phyloP scores from a whole-genome alignment of 2,888 invertebrate species.

The Acanthosepion esculentum region DNA sequence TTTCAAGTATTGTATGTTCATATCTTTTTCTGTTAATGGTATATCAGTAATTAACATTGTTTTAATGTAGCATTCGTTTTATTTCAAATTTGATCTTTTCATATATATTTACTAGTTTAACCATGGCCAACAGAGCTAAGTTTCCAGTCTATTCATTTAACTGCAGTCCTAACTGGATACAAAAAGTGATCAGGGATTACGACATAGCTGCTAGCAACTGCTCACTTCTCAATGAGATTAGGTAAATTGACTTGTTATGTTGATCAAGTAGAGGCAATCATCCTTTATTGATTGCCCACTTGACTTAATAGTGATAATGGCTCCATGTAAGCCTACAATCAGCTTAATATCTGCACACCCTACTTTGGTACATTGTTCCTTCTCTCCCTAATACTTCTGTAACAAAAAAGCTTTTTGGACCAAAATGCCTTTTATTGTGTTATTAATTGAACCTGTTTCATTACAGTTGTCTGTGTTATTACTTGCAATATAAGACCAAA shows the following conservation, averaged over 20 bases:
- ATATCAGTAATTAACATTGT: not conserved
- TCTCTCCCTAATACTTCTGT: not conserved
- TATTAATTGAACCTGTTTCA: not conserved
- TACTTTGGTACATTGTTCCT: not conserved
- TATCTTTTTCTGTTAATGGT: not conserved
- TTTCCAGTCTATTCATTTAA: not conserved
- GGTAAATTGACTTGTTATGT: slow-evolving; percentile 23
- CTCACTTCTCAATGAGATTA: slow-evolving; percentile 20
- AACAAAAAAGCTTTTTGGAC: not conserved
- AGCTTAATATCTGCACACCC: slow-evolving; percentile 2
- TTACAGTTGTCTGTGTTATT: not conserved
- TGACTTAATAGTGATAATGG: slow-evolving; percentile 1
- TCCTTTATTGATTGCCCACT: slow-evolving; percentile 25
- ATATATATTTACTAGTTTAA: not conserved
- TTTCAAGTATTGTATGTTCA: not conserved
- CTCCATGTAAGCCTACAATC: slow-evolving; percentile 22
- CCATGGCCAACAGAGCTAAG: not conserved
- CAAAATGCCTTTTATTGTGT: not conserved
- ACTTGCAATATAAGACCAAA: not conserved
- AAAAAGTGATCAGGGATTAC: slow-evolving; percentile 18
- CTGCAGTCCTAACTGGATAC: not conserved
- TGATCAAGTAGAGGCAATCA: slow-evolving; percentile 33
- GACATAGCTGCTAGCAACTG: slow-evolving; percentile 18
- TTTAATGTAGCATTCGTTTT: not conserved
- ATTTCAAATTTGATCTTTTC: not conserved